phyloP scores from a whole-genome alignment of 2,888 invertebrate species.

The Xanthia icteritia region DNA sequence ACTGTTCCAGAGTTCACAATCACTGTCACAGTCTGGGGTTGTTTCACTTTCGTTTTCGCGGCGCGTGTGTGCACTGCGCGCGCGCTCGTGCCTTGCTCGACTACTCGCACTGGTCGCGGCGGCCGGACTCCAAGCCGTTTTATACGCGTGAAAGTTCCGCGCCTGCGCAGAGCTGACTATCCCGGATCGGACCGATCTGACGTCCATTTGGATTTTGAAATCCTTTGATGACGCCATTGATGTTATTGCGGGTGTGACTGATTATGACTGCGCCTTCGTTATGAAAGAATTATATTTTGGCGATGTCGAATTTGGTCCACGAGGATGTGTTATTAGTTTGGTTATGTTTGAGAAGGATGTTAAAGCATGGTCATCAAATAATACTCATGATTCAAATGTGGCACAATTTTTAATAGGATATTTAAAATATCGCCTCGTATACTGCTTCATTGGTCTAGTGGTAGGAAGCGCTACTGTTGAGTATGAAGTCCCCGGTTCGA shows the following conservation, averaged over 20 bases:
- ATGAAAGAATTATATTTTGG: conserved; percentile 45
- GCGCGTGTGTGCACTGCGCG: conserved; percentile 71
- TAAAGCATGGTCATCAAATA: neutral
- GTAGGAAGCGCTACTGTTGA: neutral
- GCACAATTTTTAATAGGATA: neutral
- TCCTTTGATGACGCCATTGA: conserved; percentile 82
- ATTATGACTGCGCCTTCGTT: conserved; percentile 42
- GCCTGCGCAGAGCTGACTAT: conserved; percentile 79
- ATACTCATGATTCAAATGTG: neutral
- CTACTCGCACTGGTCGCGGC: conserved; percentile 86
- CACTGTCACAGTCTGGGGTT: conserved; percentile 84
- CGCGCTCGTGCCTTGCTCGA: conserved; percentile 75
- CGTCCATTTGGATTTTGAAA: conserved; percentile 84
- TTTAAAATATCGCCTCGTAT: neutral
- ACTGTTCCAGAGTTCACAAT: conserved; percentile 88
- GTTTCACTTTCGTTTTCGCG: conserved; percentile 87
- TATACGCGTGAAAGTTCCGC: conserved; percentile 90
- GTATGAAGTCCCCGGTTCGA: neutral
- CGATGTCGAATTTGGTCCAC: conserved; percentile 8
- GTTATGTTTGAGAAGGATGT: conserved; percentile 15
- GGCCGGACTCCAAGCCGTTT: conserved; percentile 80
- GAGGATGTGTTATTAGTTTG: conserved; percentile 25
- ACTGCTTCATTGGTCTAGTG: neutral
- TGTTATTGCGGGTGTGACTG: conserved; percentile 68
- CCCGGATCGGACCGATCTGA: conserved; percentile 83